Evolutionary conservation across 1,140 invertebrate species (phyloP).

Genomic region (Drosophila malerkotliana): DNA sequence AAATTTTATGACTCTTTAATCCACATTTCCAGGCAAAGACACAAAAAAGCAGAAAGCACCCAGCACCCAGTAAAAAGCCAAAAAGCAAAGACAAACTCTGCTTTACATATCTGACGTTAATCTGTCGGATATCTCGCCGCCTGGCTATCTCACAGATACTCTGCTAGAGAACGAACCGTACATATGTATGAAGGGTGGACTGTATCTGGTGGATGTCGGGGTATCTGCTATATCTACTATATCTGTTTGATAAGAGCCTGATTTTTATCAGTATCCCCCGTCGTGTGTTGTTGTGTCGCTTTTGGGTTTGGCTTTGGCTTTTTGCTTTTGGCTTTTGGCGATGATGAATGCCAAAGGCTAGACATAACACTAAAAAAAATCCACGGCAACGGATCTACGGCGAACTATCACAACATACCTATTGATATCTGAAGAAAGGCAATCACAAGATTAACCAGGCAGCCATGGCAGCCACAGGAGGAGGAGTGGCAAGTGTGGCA

Average conservation of each 20-base stretch:
- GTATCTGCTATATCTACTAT: conserved; percentile 21
- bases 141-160: conserved; percentile 14
- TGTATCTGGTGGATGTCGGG: conserved; percentile 14
- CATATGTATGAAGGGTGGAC: conserved; percentile 28
- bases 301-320: conserved; percentile 17
- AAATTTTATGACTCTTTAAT: not conserved
- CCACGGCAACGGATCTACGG: conserved; percentile 14
- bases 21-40: conserved; percentile 39
- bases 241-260: conserved; percentile 63
- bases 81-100: conserved; percentile 30
- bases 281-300: conserved; percentile 10
- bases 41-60: conserved; percentile 17
- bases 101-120: conserved; percentile 73
- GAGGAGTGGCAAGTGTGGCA: conserved; percentile 12
- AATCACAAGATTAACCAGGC: conserved; percentile 7
- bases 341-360: conserved; percentile 71
- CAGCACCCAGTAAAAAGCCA: not conserved
- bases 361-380: conserved; percentile 55
- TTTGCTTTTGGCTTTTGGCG: conserved; percentile 38
- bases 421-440: not conserved
- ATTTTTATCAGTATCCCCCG: conserved; percentile 65
- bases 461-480: conserved; percentile 42
- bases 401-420: too few species aligned
- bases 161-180: conserved; percentile 1
- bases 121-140: conserved; percentile 42